These are phyloP conservation scores for Diorhabda elongata DNA, from an alignment of 1,140 invertebrate species.

Conservation along the genomic window DNA sequence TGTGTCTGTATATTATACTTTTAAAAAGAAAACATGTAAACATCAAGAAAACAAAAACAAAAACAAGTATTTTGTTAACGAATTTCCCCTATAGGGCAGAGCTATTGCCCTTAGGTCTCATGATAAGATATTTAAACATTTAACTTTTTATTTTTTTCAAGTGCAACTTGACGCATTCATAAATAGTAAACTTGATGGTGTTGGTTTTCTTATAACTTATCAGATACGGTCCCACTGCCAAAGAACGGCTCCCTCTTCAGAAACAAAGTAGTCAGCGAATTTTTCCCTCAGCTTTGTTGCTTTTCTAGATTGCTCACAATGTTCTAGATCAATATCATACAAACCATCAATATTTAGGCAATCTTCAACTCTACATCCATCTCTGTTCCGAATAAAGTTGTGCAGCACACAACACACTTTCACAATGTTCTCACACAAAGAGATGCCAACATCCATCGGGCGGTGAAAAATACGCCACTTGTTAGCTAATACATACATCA, in stretches of 20 bases:
- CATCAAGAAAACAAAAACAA: no score
- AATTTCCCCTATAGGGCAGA: no score
- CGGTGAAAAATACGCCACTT: constrained; percentile 12
- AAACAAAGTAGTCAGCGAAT: neutral
- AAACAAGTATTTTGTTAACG: no score
- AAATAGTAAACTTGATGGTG: no score
- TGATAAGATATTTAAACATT: no score
- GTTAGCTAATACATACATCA: constrained; percentile 12
- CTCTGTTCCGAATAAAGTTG: neutral
- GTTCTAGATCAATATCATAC: neutral
- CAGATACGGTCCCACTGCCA: neutral
- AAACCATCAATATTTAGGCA: neutral
- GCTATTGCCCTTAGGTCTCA: no score
- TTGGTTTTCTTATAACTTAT: neutral
- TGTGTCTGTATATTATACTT: no score
- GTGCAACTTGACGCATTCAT: no score
- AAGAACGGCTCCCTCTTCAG: no score
- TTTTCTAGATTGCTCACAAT: neutral
- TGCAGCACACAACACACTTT: neutral
- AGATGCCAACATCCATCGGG: constrained; percentile 4
- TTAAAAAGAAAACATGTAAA: no score
- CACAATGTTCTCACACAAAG: neutral
- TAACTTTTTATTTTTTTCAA: no score
- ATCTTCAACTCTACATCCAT: neutral
- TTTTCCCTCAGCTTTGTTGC: neutral